Conservation (phyloP, 2,888 invertebrate species). For the Apomyelois bistriatella region DNA sequence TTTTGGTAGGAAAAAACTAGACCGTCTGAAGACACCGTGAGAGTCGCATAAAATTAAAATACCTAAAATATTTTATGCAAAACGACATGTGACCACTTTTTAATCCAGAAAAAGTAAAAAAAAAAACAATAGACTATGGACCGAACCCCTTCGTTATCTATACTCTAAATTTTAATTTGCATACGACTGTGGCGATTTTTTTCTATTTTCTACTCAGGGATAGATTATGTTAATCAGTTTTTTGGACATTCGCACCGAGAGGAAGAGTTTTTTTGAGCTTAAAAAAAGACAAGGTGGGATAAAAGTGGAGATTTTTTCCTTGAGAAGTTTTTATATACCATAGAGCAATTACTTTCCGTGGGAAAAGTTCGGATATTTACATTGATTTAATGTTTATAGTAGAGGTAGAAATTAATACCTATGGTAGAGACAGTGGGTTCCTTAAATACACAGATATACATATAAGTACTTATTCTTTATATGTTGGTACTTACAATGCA, state of each 20-base stretch:
- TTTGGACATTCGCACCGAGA: slow-evolving; percentile 60
- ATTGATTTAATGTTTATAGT: too few species aligned
- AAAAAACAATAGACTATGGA: slow-evolving; percentile 35
- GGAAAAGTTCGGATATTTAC: too few species aligned
- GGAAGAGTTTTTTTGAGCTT: slow-evolving; percentile 46
- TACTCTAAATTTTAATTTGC: slow-evolving; percentile 56
- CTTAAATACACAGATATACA: too few species aligned
- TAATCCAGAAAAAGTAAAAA: slow-evolving; percentile 41
- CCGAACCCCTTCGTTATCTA: slow-evolving; percentile 46
- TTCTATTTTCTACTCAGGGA: slow-evolving; percentile 31
- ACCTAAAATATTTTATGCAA: slow-evolving; percentile 39
- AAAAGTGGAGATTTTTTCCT: slow-evolving; percentile 19
- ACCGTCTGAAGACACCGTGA: slow-evolving; percentile 48
- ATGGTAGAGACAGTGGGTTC: too few species aligned
- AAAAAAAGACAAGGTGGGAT: slow-evolving; percentile 37
- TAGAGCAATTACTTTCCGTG: too few species aligned
- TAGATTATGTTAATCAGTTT: slow-evolving; percentile 72
- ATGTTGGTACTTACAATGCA: too few species aligned
- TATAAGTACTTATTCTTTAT: too few species aligned
- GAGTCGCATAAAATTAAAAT: slow-evolving; percentile 64
- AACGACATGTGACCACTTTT: slow-evolving; percentile 71
- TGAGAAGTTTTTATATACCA: not conserved
- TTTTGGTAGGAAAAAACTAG: slow-evolving; percentile 34
- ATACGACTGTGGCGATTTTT: slow-evolving; percentile 72
- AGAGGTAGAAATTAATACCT: too few species aligned